phyloP scores from a whole-genome alignment of 2,888 invertebrate species.

The Imbricaverruca yamaguchii region DNA sequence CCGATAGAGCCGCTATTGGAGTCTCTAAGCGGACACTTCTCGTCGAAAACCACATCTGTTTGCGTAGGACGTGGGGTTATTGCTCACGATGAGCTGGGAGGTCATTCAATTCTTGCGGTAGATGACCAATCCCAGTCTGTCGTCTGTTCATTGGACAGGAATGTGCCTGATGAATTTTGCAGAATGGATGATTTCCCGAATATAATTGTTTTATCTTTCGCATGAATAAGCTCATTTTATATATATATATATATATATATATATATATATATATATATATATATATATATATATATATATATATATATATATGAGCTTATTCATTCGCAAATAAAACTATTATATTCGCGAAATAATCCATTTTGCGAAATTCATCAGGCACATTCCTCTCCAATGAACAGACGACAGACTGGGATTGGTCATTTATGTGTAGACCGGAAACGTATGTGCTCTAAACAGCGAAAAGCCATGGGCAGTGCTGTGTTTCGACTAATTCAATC shows the following conservation, averaged over 20 bases:
- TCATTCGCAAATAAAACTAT: no score
- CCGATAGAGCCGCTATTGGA: no score
- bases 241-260: neutral
- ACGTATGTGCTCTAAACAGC: no score
- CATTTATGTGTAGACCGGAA: no score
- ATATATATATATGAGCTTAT: neutral
- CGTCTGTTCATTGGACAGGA: neutral
- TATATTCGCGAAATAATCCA: neutral
- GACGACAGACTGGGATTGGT: neutral
- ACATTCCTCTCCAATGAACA: neutral
- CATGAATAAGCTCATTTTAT: neutral
- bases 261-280: neutral
- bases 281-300: neutral
- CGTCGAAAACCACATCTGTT: no score
- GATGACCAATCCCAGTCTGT: neutral
- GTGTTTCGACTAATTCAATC: no score
- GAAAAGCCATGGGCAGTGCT: no score
- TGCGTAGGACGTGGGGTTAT: no score
- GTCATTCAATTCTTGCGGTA: no score
- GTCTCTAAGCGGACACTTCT: no score
- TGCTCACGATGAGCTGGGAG: no score
- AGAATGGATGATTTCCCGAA: neutral
- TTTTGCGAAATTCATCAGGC: neutral
- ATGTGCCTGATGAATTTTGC: neutral
- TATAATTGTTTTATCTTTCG: no score